These are phyloP conservation scores for Microtus montanus DNA, from an alignment of 2,113 vertebrate genomes.

Conservation along the genomic window DNA sequence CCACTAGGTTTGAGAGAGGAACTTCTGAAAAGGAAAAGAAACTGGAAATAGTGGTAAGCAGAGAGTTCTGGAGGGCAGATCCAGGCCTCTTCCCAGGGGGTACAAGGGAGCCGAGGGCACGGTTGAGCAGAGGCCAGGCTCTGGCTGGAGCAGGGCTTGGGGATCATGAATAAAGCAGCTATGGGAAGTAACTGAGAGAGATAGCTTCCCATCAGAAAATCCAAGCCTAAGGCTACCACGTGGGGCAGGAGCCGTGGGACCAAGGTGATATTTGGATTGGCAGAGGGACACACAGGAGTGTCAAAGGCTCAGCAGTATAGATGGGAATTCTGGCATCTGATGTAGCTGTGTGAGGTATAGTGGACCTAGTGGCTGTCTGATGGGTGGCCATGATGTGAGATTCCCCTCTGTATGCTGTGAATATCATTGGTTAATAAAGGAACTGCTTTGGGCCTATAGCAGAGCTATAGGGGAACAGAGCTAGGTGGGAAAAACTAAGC, in stretches of 20 bases:
- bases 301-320: neutral
- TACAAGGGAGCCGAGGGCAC: neutral
- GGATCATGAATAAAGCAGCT: neutral
- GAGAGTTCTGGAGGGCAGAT: neutral
- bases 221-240: neutral
- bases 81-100: neutral
- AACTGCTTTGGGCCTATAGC: too few relatives aligned
- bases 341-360: constrained; percentile 7
- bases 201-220: neutral
- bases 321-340: neutral
- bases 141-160: neutral
- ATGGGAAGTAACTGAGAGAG: neutral
- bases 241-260: neutral
- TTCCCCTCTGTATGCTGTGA: too few relatives aligned
- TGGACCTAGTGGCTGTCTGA: neutral
- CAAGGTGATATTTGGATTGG: neutral
- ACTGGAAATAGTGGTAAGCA: neutral
- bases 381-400: neutral
- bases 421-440: too few relatives aligned
- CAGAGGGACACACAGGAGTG: neutral
- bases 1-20: neutral
- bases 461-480: too few relatives aligned
- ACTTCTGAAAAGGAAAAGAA: neutral
- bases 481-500: too few relatives aligned
- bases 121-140: neutral